These are phyloP conservation scores for Xyliphius kryptos DNA, from an alignment of 2,113 vertebrate genomes.

Conservation along the genomic window DNA sequence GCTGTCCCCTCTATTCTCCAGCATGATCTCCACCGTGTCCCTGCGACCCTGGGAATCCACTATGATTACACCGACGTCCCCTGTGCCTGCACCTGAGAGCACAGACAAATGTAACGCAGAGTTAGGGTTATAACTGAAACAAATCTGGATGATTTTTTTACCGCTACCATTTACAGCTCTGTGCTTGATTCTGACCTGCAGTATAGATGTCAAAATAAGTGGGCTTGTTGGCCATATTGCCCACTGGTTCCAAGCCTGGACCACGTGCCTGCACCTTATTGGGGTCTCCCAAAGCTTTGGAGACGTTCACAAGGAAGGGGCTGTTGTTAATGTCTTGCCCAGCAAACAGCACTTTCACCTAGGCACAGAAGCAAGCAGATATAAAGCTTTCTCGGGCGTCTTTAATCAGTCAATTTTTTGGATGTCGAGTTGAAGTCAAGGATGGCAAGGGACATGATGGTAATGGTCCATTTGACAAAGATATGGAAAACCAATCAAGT, in stretches of 20 bases:
- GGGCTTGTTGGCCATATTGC: slow-evolving; percentile 85
- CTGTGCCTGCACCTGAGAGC: slow-evolving; percentile 76
- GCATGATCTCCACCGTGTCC: slow-evolving; percentile 87
- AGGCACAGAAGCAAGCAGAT: neutral
- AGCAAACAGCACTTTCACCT: slow-evolving; percentile 94
- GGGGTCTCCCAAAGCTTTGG: slow-evolving; percentile 82
- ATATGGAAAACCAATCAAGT: no score
- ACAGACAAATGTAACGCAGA: no score
- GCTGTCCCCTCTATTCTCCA: slow-evolving; percentile 91
- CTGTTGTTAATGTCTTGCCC: slow-evolving; percentile 90
- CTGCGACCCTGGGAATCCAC: slow-evolving; percentile 83
- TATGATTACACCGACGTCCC: slow-evolving; percentile 88
- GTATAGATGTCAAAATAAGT: no score
- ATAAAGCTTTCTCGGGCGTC: no score
- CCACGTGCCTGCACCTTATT: slow-evolving; percentile 83
- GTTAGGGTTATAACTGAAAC: no score
- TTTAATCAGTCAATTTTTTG: neutral
- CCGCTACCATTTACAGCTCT: slow-evolving; percentile 91
- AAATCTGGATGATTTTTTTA: neutral
- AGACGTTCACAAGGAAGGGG: slow-evolving; percentile 81
- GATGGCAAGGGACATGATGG: no score
- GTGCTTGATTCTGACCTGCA: no score
- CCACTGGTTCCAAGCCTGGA: slow-evolving; percentile 77
- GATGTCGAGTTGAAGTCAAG: no score
- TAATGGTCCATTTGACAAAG: no score